phyloP scores from a whole-genome alignment of 1,140 invertebrate genomes.

The Gryllus bimaculatus region DNA sequence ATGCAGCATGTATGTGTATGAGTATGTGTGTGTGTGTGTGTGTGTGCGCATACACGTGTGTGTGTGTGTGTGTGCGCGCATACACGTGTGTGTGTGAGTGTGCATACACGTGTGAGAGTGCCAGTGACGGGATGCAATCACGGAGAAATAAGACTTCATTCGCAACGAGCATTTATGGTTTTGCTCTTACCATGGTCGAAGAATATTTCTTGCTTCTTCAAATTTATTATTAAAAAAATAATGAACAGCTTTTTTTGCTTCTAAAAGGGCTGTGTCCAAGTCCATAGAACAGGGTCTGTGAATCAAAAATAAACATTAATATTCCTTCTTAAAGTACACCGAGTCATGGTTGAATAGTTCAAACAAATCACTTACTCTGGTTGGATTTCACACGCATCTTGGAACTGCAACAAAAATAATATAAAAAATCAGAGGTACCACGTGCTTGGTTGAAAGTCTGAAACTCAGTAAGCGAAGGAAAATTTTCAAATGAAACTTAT shows the following conservation, averaged over 20 bases:
- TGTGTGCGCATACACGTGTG: neutral
- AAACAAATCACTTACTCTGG: conserved; percentile 21
- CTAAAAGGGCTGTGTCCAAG: conserved; percentile 52
- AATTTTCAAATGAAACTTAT: too few relatives aligned
- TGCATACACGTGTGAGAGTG: too few relatives aligned
- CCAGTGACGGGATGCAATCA: too few relatives aligned
- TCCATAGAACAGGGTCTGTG: conserved; percentile 36
- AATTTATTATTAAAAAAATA: conserved; percentile 87
- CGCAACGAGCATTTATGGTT: too few relatives aligned
- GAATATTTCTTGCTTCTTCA: conserved; percentile 59
- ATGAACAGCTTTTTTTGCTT: conserved; percentile 60
- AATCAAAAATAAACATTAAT: neutral
- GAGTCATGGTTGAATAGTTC: too few relatives aligned
- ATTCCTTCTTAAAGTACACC: too few relatives aligned
- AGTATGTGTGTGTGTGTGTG: too few relatives aligned
- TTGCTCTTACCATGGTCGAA: conserved; percentile 57
- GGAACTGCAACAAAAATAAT: conserved; percentile 23
- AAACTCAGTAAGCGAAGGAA: too few relatives aligned
- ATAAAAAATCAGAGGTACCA: neutral
- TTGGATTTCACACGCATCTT: conserved; percentile 24
- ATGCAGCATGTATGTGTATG: too few relatives aligned
- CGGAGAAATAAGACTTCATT: too few relatives aligned
- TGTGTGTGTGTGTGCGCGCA: neutral
- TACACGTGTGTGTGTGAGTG: neutral
- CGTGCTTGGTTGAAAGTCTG: too few relatives aligned